Base-by-base conservation (phyloP, 2,113 vertebrate species). In the Cacatua alba region DNA sequence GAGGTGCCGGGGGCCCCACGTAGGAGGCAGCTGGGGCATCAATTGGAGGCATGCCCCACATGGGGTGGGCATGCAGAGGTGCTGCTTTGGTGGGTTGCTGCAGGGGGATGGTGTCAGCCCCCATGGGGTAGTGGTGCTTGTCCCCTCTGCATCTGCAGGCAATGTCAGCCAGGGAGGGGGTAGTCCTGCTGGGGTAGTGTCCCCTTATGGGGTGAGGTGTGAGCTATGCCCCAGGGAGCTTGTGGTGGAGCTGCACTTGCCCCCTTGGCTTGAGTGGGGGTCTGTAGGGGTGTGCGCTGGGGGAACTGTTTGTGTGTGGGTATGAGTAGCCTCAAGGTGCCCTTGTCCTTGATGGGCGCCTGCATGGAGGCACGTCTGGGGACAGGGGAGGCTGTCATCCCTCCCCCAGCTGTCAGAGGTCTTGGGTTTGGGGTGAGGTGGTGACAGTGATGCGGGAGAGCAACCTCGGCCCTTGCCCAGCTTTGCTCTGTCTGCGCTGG, bases 301-400 rank as follows among this genome's bases (percentile, higher is more conserved):
- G 20, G 23, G 14, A n/a, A 21, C 20, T 2, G 0, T 64, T 23
- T 20, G 37, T 35, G 15, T 26, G 35, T 39, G 35, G 3, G 16
- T 43, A 49, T 70, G 14, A 29, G 41, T 10, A 76, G 21, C 31
- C 72, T 25, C 41, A 5, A 13, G 26, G 62, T 62, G 57, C 14
- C 24, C 17, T 63, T 3, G 2, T 33, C 29, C 20, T 67, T 46
- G 25, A 46, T 17, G 63, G 46, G 28, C 4, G 1, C 43, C 17
- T 14, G 11, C 15, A 0, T 13, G 44, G 48, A 60, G 28, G 20
- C 19, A 5, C 0, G 0, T 59, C 11, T n/a, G 35, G 62, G 44
- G 15, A 20, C 0, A 1, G n/a, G 31, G 48, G 11, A 33, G n/a
- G 28, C 12, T 2, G 1, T 52, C 28, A 6, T 37, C 13, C 16